Evolutionary conservation across 2,888 invertebrate genomes (phyloP), one percentile per base, ranked within the genome.

Genomic region (Netelia fuscicornis): DNA sequence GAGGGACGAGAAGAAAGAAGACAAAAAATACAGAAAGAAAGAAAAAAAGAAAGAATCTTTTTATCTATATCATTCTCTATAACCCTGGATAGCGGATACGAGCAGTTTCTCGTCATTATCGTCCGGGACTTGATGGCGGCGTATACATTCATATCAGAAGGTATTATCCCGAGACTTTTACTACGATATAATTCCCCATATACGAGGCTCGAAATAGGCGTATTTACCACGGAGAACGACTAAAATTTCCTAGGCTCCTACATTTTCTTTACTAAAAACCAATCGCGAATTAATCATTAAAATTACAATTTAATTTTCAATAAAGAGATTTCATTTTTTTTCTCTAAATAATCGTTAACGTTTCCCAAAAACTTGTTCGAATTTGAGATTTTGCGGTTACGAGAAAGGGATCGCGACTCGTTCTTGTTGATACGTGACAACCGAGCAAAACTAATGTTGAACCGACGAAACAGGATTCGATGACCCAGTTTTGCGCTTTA

Each of bases 101-200:
- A 64, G 75, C 65, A 65, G 62, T 78, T 78, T 78, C 52, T 78
- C 80, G 74, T 80, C 76, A 71, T 84, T 84, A 76, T 64, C 58
- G 42, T 78, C 37, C 48, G 6, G 48, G 11, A 30, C 30, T 30
- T 30, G 30, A 30, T 30, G 17, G 44, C 58, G 77, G 48, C 48
- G 13, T 13, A 48, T 13, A 13, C 13, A 13, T 48, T 48, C 13
- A 48, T 48, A 48, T 48, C 48, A 48, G 6, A 48, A 13, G 48
- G 48, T 11, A 13, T 48, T 10, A 48, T 48, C 48, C 48, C 10
- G 30, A 13, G 48, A 48, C 13, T 48, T 48, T 48, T 48, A 13
- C 48, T 48, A 13, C 48, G 13, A 48, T 48, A 48, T 48, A 48
- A 48, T 48, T 48, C 13, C 48, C 48, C 48, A 48, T 48, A 30